phyloP scores from a whole-genome alignment of 2,888 invertebrate genomes.

The Drosophila nr. medialis region DNA sequence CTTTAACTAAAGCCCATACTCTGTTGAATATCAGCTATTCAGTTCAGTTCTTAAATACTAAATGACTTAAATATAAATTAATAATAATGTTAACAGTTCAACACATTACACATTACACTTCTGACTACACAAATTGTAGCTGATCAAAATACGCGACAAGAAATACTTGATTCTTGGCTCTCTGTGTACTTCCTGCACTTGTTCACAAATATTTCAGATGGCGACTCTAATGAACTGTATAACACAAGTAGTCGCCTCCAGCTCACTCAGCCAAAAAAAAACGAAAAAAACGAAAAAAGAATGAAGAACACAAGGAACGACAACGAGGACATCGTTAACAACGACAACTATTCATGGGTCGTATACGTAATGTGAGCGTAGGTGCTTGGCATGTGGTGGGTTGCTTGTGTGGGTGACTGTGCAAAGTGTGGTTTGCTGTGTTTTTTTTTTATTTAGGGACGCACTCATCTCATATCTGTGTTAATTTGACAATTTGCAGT shows the following conservation, averaged over 20 bases:
- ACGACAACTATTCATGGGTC: constrained; percentile 69
- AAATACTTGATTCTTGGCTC: neutral
- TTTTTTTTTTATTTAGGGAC: neutral
- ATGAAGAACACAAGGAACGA: constrained; percentile 18
- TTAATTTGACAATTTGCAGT: constrained; percentile 3
- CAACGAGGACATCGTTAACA: constrained; percentile 64
- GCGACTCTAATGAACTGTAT: constrained; percentile 66
- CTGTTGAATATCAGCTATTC: neutral
- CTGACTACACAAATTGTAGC: neutral
- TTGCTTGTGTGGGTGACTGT: neutral
- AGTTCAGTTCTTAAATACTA: neutral
- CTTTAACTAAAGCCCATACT: neutral
- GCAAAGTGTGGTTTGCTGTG: neutral
- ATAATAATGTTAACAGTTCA: neutral
- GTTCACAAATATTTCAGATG: constrained; percentile 54
- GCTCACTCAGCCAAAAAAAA: constrained; percentile 10
- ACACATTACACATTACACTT: too few species aligned
- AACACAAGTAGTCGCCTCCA: constrained; percentile 11
- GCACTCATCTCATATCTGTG: neutral
- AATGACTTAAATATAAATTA: neutral
- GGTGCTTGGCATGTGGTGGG: constrained; percentile 10
- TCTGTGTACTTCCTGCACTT: constrained; percentile 51
- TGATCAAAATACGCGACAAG: neutral
- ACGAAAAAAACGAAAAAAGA: neutral
- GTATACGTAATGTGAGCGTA: constrained; percentile 71